Evolutionary conservation across 2,113 vertebrate genomes (phyloP).

Genomic region (Gorilla gorilla): DNA sequence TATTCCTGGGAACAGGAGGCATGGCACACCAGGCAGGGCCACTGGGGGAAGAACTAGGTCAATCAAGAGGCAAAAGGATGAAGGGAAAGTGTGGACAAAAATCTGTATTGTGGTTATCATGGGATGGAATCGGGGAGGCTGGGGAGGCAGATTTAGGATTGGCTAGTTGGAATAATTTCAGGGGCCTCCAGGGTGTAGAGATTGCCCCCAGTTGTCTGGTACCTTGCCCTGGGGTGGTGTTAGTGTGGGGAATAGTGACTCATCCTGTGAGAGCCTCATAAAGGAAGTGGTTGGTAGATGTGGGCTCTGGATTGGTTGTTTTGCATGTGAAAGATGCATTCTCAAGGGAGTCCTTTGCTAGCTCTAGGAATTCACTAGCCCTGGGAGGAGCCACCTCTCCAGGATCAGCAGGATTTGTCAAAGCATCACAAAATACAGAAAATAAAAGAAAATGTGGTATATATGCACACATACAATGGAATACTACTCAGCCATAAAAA

Average conservation of each 20-base stretch:
- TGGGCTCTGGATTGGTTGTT: background rate
- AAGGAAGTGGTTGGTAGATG: background rate
- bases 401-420: background rate
- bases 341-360: background rate
- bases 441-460: background rate
- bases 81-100: rapidly evolving
- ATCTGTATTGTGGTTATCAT: background rate
- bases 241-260: background rate
- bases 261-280: background rate
- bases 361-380: background rate
- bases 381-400: background rate
- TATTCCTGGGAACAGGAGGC: background rate
- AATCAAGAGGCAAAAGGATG: background rate
- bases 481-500: no score
- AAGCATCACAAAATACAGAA: background rate
- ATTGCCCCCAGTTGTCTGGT: background rate
- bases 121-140: background rate
- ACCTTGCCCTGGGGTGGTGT: background rate
- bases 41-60: background rate
- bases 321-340: background rate
- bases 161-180: background rate
- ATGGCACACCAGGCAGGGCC: background rate
- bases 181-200: background rate
- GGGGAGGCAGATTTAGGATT: background rate
- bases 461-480: no score